Base-by-base conservation (phyloP, 2,113 vertebrate genomes). In the Solea solea region DNA sequence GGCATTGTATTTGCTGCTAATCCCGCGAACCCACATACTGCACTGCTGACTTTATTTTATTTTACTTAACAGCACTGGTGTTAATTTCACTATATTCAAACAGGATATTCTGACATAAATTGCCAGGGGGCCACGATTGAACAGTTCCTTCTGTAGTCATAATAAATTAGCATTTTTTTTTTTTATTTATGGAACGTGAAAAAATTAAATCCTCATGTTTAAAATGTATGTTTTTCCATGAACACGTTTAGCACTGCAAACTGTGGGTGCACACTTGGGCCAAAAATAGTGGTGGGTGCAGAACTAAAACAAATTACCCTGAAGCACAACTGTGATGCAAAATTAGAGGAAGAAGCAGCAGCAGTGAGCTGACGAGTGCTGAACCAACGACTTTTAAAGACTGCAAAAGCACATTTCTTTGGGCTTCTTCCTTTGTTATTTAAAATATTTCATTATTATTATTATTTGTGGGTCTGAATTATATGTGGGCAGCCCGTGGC, bases 1-100 rank as follows among this genome's bases (percentile, higher is more conserved):
- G 58, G 60, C 68, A 78, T 68, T 73, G 61, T 83, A 70, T 64
- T 62, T 76, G 28, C 27, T 69, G 53, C 44, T 81, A 69, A 74
- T 81, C 77, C 74, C 53, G 45, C 69, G 58, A 61, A 27, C 66
- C 67, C 74, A 85, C 72, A 63, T 45, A 66, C 15, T 50, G 11
- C 46, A 55, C 67, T 62, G 59, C 62, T 1, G 65, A 61, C 42
- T 76, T 54, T 55, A 46, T 15, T 71, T 12, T n/a, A 34, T 50
- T 46, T 60, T 21, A 21, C 21, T 54, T 68, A 66, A 34, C 34
- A 16, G 69, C 64, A n/a, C 39, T 64, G 27, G 4, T 61, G 56
- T 72, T 57, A 46, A 69, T 40, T 51, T 34, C 39, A 1, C 34
- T 10, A 59, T 64, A 56, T 68, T 64, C 21, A 27, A 69, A 73